A percentile compares a stretch with the other conserved stretches of the same genome.
These are phyloP conservation scores for Tetranychus truncatus DNA, from an alignment of 2,888 invertebrate genomes.

Conservation along the genomic window DNA sequence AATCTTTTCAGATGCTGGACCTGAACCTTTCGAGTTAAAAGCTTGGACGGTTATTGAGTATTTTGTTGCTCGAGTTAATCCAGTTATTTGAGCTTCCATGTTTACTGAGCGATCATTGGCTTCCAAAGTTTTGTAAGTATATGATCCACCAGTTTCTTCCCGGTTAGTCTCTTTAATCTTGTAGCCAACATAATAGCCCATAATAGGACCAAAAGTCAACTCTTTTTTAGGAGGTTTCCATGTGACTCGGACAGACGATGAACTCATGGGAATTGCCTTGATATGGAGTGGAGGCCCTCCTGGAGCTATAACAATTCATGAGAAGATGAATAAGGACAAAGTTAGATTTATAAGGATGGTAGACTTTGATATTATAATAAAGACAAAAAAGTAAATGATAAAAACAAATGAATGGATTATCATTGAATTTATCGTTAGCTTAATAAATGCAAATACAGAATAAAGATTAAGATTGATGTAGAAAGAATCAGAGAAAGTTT, in stretches of 20 bases:
- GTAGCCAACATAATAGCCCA: slow-evolving; percentile 34
- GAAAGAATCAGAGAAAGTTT: not conserved
- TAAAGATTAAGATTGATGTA: slow-evolving; percentile 22
- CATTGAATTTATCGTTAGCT: too few relatives aligned
- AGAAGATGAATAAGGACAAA: too few relatives aligned
- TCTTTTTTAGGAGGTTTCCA: slow-evolving; percentile 33
- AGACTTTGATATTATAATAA: too few relatives aligned
- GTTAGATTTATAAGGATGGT: too few relatives aligned
- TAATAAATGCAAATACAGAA: slow-evolving; percentile 17
- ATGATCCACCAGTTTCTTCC: slow-evolving; percentile 25
- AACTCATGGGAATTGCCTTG: slow-evolving; percentile 31
- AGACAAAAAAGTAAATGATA: too few relatives aligned
- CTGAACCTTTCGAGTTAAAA: slow-evolving; percentile 32
- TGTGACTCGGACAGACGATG: slow-evolving; percentile 33
- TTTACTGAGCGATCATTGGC: slow-evolving; percentile 22
- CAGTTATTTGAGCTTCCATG: slow-evolving; percentile 24
- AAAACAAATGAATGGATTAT: too few relatives aligned
- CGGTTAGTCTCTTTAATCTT: slow-evolving; percentile 26
- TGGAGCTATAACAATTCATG: slow-evolving; percentile 27
- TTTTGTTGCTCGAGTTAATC: slow-evolving; percentile 29
- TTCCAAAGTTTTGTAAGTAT: slow-evolving; percentile 31
- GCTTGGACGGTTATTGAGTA: slow-evolving; percentile 34
- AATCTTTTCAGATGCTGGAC: slow-evolving; percentile 18
- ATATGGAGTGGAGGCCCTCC: slow-evolving; percentile 33
- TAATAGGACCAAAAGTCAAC: slow-evolving; percentile 32